These are phyloP conservation scores for Hipparchia semele DNA, from an alignment of 2,888 invertebrate genomes.

Conservation along the genomic window DNA sequence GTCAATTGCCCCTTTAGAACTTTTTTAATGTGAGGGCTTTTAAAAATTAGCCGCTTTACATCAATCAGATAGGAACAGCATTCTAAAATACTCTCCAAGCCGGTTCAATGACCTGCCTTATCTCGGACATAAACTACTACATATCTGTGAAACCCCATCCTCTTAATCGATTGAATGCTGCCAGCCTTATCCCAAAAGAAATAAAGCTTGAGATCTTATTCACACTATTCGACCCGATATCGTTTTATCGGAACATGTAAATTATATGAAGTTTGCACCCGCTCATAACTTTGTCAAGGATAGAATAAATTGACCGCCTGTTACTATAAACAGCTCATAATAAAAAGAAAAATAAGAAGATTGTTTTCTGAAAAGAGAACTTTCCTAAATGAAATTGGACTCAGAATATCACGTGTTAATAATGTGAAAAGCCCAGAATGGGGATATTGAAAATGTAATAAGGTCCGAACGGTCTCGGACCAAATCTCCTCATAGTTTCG, in stretches of 20 bases:
- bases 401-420: slow-evolving; percentile 8
- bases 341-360: neutral
- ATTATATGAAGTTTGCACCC: neutral
- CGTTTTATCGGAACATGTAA: neutral
- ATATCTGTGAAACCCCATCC: slow-evolving; percentile 57
- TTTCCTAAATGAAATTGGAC: slow-evolving; percentile 4
- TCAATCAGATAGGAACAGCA: slow-evolving; percentile 57
- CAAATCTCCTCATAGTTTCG: slow-evolving; percentile 13
- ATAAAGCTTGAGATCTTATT: slow-evolving; percentile 43
- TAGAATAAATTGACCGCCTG: neutral
- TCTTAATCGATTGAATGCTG: slow-evolving; percentile 49
- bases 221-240: slow-evolving; percentile 9
- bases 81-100: slow-evolving; percentile 53
- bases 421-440: slow-evolving; percentile 11
- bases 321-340: neutral
- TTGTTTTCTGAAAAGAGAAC: neutral
- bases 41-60: slow-evolving; percentile 37
- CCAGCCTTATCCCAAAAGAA: slow-evolving; percentile 54
- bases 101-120: slow-evolving; percentile 70
- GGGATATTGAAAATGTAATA: neutral
- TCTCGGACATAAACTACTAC: slow-evolving; percentile 67
- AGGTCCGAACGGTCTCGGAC: slow-evolving; percentile 8
- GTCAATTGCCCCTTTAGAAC: neutral
- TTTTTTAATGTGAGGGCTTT: neutral
- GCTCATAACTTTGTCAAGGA: neutral